Evolutionary conservation across 1,140 invertebrate genomes (phyloP), one percentile per base, ranked within the genome.

Genomic region (Drosophila funebris): DNA sequence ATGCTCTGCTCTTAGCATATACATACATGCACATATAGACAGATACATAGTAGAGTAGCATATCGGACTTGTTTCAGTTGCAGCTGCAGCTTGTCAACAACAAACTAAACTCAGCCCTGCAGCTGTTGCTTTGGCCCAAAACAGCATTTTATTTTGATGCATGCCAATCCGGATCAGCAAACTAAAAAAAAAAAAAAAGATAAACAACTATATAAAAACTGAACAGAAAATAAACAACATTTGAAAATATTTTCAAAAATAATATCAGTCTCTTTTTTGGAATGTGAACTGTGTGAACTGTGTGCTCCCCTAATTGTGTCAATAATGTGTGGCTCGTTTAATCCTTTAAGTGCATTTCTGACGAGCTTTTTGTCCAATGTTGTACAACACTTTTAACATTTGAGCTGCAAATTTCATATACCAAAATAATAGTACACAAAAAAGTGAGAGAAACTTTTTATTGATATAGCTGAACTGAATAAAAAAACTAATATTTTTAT

Each of bases 291-390:
- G n/a, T 27, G 1, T 14, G 24, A 16, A 33, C 3, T 41, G n/a
- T 31, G n/a, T 36, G 14, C 54, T 43, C 24, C 52, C 52, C 63
- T 76, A 74, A 87, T 77, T 77, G 62, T 66, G 58, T 43, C 82
- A 87, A 82, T 82, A 82, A 82, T 81, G 62, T 67, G 70, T 52
- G 53, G 14, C 36, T 37, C 24, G 48, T 57, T 58, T 87, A 84
- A 85, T 66, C 81, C 66, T 66, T 81, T 85, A 75, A 85, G 78
- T 87, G 82, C 73, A 74, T 73, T 74, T 73, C 37, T 6, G 22
- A 60, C 31, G 29, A 22, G 18, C 48, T 36, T 9, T 41, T 41
- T 6, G 22, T 31, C 27, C 44, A 31, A 52, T 9, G 2, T 39
- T 37, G 13, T 1, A 11, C 27, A 5, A 52, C n/a, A 9, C 46